Base-by-base conservation (phyloP, 1,140 invertebrate genomes). In the Drosophila nebulosa region DNA sequence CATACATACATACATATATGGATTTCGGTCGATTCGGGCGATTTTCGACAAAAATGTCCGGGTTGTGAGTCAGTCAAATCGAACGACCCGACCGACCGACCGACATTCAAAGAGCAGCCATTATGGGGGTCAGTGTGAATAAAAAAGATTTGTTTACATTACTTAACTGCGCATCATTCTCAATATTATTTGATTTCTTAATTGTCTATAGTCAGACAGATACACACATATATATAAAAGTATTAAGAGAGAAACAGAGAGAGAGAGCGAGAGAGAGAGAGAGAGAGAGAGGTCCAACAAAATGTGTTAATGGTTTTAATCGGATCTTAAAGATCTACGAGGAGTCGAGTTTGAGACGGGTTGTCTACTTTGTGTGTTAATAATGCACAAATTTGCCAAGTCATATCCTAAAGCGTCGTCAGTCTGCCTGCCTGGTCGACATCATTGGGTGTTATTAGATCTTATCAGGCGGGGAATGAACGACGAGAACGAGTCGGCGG, bases 231-330 rank as follows among this genome's bases (percentile, higher is more conserved):
- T n/a, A n/a, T n/a, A n/a, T n/a, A n/a, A 39, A 62, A 50, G 32
- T 50, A 46, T 53, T 74, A n/a, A n/a, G 64, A 18, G 39, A 42
- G 24, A 18, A 14, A 16, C 7, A 50, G 18, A 50, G 27, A 30
- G 27, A 30, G 7, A 2, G 7, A 4, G 1, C 27, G 7, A 18
- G 7, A 10, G 3, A 30, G 7, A 30, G 5, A n/a, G 14, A 26
- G 10, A 26, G 10, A 26, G 50, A 53, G 21, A 52, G 72, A 64
- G 42, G 30, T 60, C 64, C 66, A 63, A 75, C 78, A 83, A 77
- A 86, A 89, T 76, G 85, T 89, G 85, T 89, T 89, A 89, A 89
- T 89, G 85, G 85, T 56, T 85, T 85, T 89, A 89, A 89, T 89
- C 85, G 85, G 85, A 89, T 89, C 62, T 84, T 50, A 78, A 62